Evolutionary conservation across 2,888 invertebrate species (phyloP), one percentile per base, ranked within the genome.

Genomic region (Melanargia galathea): DNA sequence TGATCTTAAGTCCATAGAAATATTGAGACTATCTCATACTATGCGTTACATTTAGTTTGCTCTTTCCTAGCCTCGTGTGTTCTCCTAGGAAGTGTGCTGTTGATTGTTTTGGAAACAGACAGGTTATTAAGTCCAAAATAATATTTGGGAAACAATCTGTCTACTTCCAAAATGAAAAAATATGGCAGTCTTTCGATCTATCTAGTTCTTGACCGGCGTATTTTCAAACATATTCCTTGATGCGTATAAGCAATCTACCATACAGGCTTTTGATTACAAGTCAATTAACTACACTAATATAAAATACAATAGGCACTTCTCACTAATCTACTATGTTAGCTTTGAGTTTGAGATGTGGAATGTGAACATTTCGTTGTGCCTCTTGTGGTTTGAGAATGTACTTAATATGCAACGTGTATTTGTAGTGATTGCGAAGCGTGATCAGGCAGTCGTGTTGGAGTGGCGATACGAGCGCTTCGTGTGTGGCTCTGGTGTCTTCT

Each of bases 401-500:
- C 52, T 43, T 52, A 62, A 58, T 52, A 62, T 33, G 52, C 60
- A 60, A 43, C 33, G 43, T 55, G 38, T 57, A 66, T 62, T 58
- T 66, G 16, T 56, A 60, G 35, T 45, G 52, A 57, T 60, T 63
- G 57, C 60, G 33, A 56, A 57, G 62, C 60, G 64, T 59, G 58
- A 54, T 63, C 70, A 74, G 76, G 75, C 74, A 77, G 74, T 73
- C 77, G 61, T 63, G 66, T 65, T 45, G 68, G 43, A 71, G 72
- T 74, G 76, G 22, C 20, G 5, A 35, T 7, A 7, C 10, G 20
- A 71, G 74, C 74, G 72, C 85, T 68, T 81, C 74, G 85, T 88
- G 88, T 86, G 88, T 79, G 87, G 86, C 77, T 85, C 65, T n/a
- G n/a, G n/a, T n/a, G 69, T 69, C 68, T 72, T 73, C 73, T 69